Percentiles rank a stretch among this genome's conserved stretches.
Conservation (phyloP, 2,113 vertebrate species). For the Callospermophilus lateralis region DNA sequence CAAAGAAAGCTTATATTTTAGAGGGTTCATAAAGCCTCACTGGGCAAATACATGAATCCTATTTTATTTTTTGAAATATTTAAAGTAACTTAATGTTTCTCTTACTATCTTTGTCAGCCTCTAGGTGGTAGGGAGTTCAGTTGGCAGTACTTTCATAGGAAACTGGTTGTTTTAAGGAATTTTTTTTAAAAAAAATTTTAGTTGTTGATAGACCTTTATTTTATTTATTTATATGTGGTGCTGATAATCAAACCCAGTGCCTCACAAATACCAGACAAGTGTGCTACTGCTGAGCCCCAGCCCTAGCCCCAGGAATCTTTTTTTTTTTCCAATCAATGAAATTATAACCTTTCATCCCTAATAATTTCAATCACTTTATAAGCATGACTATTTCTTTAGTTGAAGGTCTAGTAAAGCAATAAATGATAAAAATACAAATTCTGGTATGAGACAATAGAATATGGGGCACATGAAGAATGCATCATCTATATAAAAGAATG, state of each 20-base stretch:
- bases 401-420: background rate
- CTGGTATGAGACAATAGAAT: background rate
- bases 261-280: no score
- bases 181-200: no score
- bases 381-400: constrained; percentile 36
- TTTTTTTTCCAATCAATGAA: background rate
- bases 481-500: background rate
- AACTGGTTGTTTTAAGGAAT: no score
- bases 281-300: no score
- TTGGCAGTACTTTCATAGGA: background rate
- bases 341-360: background rate
- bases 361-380: constrained; percentile 3
- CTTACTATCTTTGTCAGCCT: background rate
- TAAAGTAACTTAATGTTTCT: constrained; percentile 2
- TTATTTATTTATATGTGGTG: no score
- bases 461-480: background rate
- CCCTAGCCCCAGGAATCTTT: no score
- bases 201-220: no score
- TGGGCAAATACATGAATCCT: background rate
- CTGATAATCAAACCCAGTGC: no score
- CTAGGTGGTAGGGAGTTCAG: background rate
- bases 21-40: background rate
- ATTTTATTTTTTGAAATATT: constrained; percentile 44
- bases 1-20: constrained; percentile 40
- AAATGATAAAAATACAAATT: constrained; percentile 11